Evolutionary conservation across 2,888 invertebrate genomes (phyloP), one percentile per base, ranked within the genome.

Genomic region (Lepidocyrtoides sp.): DNA sequence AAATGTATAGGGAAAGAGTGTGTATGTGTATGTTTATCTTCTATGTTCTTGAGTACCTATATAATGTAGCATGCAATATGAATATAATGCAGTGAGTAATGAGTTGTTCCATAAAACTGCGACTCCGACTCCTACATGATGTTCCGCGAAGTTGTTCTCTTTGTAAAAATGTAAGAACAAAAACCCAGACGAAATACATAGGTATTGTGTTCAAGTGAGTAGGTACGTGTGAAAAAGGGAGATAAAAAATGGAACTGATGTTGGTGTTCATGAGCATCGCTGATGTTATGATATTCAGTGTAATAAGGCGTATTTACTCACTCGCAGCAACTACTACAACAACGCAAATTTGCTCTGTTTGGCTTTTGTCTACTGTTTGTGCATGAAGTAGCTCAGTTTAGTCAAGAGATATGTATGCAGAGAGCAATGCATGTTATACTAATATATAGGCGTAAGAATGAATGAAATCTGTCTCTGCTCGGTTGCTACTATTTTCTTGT

Each of bases 391-490:
- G 29, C 14, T 8, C 3, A 7, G 48, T 48, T 10, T 48, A 10
- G 48, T 48, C 10, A 14, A 48, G 14, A n/a, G 5, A 48, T 7
- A 2, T 7, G 48, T 29, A 29, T n/a, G 23, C 32, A 12, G n/a
- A 26, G 14, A 44, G 41, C 2, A 23, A 44, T 23, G 41, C 10
- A 72, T 41, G n/a, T n/a, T n/a, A n/a, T n/a, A n/a, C n/a, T n/a
- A n/a, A 12, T 72, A 41, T 23, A n/a, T 54, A 79, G 17, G 51
- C 79, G 26, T 20, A 51, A 17, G 54, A 79, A 79, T 79, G 79
- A 79, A 79, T 79, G 79, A 79, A 79, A 54, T 79, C 54, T 79
- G 79, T 79, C 79, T 29, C 79, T 79, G 8, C 66, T 66, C 29
- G 1, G 14, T 1, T 8, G 29, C 51, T 26, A 26, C 32, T 66